A percentile compares a stretch with the other conserved stretches of the same genome.
These are phyloP conservation scores for Bovichtus diacanthus DNA, from an alignment of 2,797 vertebrate species.

Conservation along the genomic window DNA sequence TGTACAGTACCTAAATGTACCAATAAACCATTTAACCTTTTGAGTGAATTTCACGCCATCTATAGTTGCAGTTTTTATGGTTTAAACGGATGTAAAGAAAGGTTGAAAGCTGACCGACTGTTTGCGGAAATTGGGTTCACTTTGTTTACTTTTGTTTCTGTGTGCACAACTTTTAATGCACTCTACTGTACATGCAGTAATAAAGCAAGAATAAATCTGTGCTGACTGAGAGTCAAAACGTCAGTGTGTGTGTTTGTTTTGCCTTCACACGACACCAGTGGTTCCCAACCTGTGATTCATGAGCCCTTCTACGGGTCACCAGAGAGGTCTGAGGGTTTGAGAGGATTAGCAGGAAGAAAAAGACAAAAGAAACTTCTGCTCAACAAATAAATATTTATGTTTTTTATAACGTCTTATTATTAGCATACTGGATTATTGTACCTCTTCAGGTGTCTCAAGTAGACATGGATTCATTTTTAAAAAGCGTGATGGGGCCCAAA, in stretches of 20 bases:
- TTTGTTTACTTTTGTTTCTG: conserved; percentile 28
- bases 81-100: conserved; percentile 21
- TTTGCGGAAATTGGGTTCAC: conserved; percentile 15
- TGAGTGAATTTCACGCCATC: conserved; percentile 8
- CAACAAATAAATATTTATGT: neutral
- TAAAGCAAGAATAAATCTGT: conserved; percentile 50
- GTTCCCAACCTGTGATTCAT: neutral
- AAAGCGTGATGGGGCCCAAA: neutral
- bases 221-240: neutral
- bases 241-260: neutral
- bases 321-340: neutral
- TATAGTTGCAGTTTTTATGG: conserved; percentile 30
- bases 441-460: neutral
- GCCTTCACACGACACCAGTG: neutral
- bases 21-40: neutral
- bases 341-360: neutral
- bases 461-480: neutral
- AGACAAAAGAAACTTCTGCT: neutral
- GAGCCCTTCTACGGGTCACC: neutral
- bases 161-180: conserved; percentile 23
- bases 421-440: neutral
- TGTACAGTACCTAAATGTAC: conserved; percentile 26
- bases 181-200: conserved; percentile 45
- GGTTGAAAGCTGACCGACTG: neutral
- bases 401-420: neutral